Base-by-base conservation (phyloP, 2,113 vertebrate species). In the Anarhynchus alexandrinus region DNA sequence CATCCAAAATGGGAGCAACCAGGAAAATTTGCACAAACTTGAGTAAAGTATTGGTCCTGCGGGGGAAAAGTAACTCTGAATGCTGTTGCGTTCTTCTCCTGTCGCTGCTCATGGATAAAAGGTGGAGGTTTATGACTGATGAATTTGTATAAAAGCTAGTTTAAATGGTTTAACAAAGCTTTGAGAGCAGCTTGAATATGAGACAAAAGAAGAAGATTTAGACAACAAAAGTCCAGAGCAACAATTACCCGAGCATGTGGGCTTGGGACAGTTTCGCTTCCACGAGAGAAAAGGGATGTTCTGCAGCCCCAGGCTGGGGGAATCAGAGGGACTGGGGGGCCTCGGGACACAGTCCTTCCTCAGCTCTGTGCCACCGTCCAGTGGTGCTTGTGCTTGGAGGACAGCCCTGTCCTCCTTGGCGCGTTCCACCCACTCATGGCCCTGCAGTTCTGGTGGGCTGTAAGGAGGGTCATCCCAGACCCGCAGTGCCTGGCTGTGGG, bases 221-320 rank as follows among this genome's bases (percentile, higher is more conserved):
- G 64, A 38, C 34, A 67, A 45, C 21, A 26, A 15, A 82, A 22
- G 40, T 32, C 40, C 64, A 77, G 65, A 82, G 73, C 29, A 52
- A 32, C 1, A 2, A 73, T 66, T 14, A 34, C n/a, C 30, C 1
- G 4, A 74, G 47, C 61, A 54, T 11, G 1, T 0, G 2, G 36
- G 17, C 30, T 40, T 52, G 76, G 40, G 34, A 51, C 40, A 70
- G 36, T 47, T 91, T 80, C 29, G 40, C 11, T 52, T 69, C 73
- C 57, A n/a, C 20, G n/a, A 26, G 67, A 67, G 49, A n/a, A 51
- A 34, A 86, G 23, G 4, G 8, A 4, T 70, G 29, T 42, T 80
- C 43, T 42, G 47, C 38, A 42, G n/a, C 23, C 6, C 11, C 12
- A 12, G 42, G 8, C 34, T 29, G 49, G 14, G 62, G 20, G 29